phyloP scores from a whole-genome alignment of 2,113 vertebrate species.

The Rousettus leschenaultii region DNA sequence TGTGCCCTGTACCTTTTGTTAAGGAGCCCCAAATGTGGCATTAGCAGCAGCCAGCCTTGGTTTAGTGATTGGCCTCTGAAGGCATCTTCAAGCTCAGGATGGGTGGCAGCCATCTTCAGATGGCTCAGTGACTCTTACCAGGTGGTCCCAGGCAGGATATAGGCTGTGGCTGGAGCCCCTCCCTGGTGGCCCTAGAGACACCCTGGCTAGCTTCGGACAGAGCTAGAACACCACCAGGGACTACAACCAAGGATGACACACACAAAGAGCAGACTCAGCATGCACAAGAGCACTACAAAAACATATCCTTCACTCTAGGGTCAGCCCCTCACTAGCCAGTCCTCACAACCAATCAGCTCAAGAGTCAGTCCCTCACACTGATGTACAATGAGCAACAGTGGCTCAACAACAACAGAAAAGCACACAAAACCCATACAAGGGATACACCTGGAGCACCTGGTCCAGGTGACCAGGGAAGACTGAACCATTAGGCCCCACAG shows the following conservation, averaged over 20 bases:
- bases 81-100: background rate
- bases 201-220: background rate
- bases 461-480: no score
- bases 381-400: background rate
- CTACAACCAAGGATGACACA: background rate
- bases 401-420: background rate
- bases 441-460: no score
- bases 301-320: no score
- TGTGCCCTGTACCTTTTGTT: no score
- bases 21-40: background rate
- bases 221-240: background rate
- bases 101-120: no score
- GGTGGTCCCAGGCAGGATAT: no score
- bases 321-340: background rate
- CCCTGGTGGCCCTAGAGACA: background rate
- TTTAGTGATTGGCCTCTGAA: background rate
- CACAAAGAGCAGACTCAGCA: no score
- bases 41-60: background rate
- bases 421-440: background rate
- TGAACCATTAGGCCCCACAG: no score
- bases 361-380: background rate
- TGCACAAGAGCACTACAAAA: no score
- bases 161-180: background rate
- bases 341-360: background rate
- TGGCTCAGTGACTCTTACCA: no score